Conservation (phyloP, 2,113 vertebrate species). For the Sinosuthora webbiana region DNA sequence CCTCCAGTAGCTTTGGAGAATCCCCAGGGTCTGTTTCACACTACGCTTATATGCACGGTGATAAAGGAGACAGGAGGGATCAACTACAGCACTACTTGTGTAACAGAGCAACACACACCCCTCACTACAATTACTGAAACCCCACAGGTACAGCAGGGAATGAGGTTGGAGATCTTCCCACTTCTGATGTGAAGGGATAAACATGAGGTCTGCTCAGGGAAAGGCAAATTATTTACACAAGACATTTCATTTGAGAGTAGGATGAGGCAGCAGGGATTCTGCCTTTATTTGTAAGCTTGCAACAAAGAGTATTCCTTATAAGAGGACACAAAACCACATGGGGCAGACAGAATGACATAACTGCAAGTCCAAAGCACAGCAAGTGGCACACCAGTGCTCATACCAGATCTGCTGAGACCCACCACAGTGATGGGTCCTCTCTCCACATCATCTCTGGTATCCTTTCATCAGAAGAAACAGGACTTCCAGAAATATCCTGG, state of each 20-base stretch:
- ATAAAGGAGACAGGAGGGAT: not conserved
- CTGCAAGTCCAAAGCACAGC: not conserved
- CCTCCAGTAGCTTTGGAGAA: not conserved
- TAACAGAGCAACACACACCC: not conserved
- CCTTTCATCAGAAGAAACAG: not conserved
- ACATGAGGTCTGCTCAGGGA: not conserved
- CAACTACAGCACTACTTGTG: not conserved
- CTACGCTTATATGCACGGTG: accelerated
- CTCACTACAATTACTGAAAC: not conserved
- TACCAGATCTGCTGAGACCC: not conserved
- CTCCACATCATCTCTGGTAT: not conserved
- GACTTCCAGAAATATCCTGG: not conserved
- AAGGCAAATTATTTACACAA: not conserved
- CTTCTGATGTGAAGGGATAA: not conserved
- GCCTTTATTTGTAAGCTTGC: not conserved
- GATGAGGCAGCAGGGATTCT: not conserved
- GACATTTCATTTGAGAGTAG: not conserved
- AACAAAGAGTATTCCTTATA: not conserved
- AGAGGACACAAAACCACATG: not conserved
- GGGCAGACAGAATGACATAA: not conserved
- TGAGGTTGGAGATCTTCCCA: not conserved
- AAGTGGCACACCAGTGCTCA: not conserved
- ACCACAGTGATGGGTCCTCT: not conserved
- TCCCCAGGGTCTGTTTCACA: not conserved
- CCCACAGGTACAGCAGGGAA: not conserved